These are phyloP conservation scores for Syrphus vitripennis DNA, from an alignment of 2,888 invertebrate genomes.

Conservation along the genomic window DNA sequence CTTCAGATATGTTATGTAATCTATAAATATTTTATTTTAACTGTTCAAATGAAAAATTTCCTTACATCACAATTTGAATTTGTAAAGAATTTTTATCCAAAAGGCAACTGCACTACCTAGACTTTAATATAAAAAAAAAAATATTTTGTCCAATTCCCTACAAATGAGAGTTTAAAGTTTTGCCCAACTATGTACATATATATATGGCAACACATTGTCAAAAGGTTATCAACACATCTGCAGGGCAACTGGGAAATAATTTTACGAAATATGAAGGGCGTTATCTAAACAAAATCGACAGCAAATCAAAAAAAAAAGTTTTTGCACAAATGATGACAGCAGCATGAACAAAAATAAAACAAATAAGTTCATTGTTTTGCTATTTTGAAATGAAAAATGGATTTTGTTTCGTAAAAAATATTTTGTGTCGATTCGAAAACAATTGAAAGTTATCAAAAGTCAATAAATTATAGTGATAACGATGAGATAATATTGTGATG, in stretches of 20 bases:
- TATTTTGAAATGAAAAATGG: slow-evolving; percentile 21
- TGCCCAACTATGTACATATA: slow-evolving; percentile 20
- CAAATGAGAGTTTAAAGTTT: slow-evolving; percentile 30
- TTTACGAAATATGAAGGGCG: slow-evolving; percentile 5
- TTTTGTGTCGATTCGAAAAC: slow-evolving; percentile 4
- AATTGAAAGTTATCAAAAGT: slow-evolving; percentile 25
- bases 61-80: no score
- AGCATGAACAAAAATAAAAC: not conserved
- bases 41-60: no score
- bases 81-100: not conserved
- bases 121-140: not conserved
- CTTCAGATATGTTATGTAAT: no score
- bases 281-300: slow-evolving; percentile 21
- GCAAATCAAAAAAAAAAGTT: not conserved
- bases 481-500: not conserved
- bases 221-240: slow-evolving; percentile 32
- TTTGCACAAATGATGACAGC: slow-evolving; percentile 15
- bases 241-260: slow-evolving; percentile 21
- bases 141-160: not conserved
- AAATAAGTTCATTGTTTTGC: not conserved
- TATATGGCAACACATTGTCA: slow-evolving; percentile 26
- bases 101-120: not conserved
- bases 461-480: slow-evolving; percentile 16
- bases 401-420: not conserved
- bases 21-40: no score